Conservation (phyloP, 2,888 invertebrate genomes). For the Dryobota labecula region DNA sequence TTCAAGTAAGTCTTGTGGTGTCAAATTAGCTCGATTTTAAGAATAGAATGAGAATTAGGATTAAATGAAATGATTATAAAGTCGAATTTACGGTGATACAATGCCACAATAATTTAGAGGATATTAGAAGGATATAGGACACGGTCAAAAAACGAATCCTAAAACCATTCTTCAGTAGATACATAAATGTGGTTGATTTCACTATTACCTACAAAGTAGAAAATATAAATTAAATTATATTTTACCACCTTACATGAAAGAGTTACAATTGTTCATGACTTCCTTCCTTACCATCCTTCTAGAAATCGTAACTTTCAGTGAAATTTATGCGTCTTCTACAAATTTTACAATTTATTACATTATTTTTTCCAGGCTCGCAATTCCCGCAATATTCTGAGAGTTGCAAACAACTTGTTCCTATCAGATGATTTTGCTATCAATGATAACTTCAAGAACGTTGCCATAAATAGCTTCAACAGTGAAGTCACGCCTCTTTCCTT, state of each 20-base stretch:
- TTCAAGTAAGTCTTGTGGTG: conserved; percentile 71
- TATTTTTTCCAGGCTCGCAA: conserved; percentile 77
- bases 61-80: too few relatives aligned
- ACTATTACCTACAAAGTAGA: background rate
- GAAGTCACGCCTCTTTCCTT: conserved; percentile 91
- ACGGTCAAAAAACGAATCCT: background rate
- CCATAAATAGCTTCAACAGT: conserved; percentile 87
- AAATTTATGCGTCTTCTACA: background rate
- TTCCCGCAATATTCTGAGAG: conserved; percentile 78
- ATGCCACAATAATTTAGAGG: too few relatives aligned
- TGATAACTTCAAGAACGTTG: conserved; percentile 75
- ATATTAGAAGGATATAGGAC: background rate
- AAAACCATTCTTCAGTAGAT: too few relatives aligned
- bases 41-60: background rate
- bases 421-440: conserved; percentile 78
- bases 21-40: background rate
- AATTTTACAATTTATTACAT: background rate
- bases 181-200: background rate
- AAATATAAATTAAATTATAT: background rate
- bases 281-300: background rate
- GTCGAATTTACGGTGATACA: background rate
- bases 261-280: background rate
- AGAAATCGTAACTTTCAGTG: background rate
- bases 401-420: conserved; percentile 83
- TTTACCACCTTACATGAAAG: background rate